Conservation (phyloP, 2,113 vertebrate species). For the Psittacula cyanocephala region DNA sequence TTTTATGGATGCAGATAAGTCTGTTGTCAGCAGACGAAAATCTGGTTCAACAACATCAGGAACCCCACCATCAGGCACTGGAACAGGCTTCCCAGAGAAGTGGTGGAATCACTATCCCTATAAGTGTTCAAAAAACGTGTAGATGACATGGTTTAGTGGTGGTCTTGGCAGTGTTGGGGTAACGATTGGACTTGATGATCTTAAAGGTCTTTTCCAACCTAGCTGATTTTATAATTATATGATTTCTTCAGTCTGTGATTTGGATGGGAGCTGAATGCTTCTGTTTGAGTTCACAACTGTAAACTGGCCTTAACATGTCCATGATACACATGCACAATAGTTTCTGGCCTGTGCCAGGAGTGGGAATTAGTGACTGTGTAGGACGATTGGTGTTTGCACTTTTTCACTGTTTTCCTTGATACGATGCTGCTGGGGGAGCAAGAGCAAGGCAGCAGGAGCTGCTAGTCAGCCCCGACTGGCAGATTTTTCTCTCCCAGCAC, state of each 20-base stretch:
- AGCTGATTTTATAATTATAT: neutral
- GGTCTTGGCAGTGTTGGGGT: neutral
- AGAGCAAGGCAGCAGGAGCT: neutral
- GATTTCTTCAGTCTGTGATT: neutral
- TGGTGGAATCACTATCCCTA: neutral
- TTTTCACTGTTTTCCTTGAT: neutral
- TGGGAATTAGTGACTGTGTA: accelerated
- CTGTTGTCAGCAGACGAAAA: neutral
- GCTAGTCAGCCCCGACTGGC: neutral
- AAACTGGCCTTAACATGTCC: neutral
- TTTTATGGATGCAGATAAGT: neutral
- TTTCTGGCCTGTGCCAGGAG: neutral
- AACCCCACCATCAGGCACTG: neutral
- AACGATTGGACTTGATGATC: neutral
- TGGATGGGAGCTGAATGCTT: neutral
- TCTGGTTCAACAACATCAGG: neutral
- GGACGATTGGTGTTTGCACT: neutral
- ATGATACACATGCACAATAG: accelerated
- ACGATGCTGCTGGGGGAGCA: neutral
- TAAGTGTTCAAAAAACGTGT: neutral
- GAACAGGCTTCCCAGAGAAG: neutral
- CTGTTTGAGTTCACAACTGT: neutral
- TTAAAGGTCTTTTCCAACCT: neutral
- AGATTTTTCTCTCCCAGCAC: neutral
- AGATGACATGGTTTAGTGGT: neutral